A percentile compares a stretch with the other conserved stretches of the same genome.
Conservation (phyloP, 2,113 vertebrate genomes). For the Ceyx margarethae region DNA sequence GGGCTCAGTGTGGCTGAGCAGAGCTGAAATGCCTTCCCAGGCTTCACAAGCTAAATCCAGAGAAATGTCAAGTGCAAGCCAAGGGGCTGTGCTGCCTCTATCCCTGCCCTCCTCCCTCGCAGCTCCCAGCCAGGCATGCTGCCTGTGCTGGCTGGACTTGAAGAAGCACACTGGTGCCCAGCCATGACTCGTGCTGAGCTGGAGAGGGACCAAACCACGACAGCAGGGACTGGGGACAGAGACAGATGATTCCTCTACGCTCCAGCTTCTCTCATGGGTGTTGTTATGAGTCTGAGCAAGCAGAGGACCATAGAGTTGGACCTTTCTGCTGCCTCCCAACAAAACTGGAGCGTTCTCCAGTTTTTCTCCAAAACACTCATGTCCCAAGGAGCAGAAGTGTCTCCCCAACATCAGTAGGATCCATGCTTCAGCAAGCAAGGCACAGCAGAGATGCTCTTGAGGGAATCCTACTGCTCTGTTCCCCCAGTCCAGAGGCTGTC, state of each 20-base stretch:
- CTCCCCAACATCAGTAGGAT: neutral
- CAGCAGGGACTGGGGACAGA: neutral
- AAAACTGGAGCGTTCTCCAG: neutral
- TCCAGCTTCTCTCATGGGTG: neutral
- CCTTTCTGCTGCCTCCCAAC: neutral
- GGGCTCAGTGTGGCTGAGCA: rapidly evolving
- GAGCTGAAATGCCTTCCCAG: neutral
- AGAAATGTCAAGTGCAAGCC: rapidly evolving
- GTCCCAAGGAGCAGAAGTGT: neutral
- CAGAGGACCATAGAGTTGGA: neutral
- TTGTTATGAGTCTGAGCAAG: neutral
- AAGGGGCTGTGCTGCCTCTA: neutral
- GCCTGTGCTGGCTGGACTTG: rapidly evolving
- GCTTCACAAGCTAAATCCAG: neutral
- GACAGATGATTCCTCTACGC: neutral
- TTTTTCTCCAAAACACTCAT: neutral
- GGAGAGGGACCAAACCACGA: neutral
- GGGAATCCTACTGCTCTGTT: neutral
- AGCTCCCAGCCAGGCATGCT: neutral
- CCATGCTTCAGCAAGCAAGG: rapidly evolving
- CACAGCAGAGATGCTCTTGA: rapidly evolving
- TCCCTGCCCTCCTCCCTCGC: neutral
- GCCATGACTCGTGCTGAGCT: neutral
- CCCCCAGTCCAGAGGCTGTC: neutral
- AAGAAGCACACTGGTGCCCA: neutral